phyloP scores from a whole-genome alignment of 2,113 vertebrate genomes.

The Ophiodon elongatus region DNA sequence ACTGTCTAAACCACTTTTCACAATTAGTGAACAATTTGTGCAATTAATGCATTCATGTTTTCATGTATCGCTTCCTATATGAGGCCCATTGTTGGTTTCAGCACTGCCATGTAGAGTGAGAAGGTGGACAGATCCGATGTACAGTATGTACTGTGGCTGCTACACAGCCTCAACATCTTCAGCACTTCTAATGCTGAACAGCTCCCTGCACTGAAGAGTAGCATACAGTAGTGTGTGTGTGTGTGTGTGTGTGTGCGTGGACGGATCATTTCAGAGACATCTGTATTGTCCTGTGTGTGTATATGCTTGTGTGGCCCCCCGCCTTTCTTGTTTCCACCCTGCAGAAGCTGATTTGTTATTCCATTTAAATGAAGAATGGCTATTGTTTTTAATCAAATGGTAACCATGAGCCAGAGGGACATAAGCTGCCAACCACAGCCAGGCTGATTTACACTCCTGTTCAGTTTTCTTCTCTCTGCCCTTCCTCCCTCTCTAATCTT shows the following conservation, averaged over 20 bases:
- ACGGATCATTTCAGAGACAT: slow-evolving; percentile 37
- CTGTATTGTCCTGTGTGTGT: slow-evolving; percentile 42
- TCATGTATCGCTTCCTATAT: too few relatives aligned
- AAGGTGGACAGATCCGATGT: slow-evolving; percentile 54
- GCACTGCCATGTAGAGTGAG: slow-evolving; percentile 24
- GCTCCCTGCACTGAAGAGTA: slow-evolving; percentile 51
- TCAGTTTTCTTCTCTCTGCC: slow-evolving; percentile 37
- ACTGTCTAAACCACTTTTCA: too few relatives aligned
- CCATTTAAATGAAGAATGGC: slow-evolving; percentile 82
- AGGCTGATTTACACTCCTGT: slow-evolving; percentile 68
- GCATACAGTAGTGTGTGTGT: neutral
- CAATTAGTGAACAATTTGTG: too few relatives aligned
- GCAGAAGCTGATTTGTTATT: slow-evolving; percentile 78
- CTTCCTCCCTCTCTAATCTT: slow-evolving; percentile 35
- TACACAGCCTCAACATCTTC: slow-evolving; percentile 36
- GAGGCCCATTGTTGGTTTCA: slow-evolving; percentile 46
- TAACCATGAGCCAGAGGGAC: slow-evolving; percentile 76
- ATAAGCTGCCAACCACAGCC: slow-evolving; percentile 63
- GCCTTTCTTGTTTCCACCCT: slow-evolving; percentile 33
- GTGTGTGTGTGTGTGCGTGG: neutral
- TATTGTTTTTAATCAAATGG: slow-evolving; percentile 84
- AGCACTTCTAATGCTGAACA: slow-evolving; percentile 60
- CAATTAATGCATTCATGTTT: neutral
- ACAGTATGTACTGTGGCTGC: neutral
- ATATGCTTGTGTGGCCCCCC: neutral